Percentiles rank a stretch among this genome's conserved stretches.
Evolutionary conservation across 92 coral and sea anemone genomes (phyloP).

Genomic region (Paragorgia papillata): DNA sequence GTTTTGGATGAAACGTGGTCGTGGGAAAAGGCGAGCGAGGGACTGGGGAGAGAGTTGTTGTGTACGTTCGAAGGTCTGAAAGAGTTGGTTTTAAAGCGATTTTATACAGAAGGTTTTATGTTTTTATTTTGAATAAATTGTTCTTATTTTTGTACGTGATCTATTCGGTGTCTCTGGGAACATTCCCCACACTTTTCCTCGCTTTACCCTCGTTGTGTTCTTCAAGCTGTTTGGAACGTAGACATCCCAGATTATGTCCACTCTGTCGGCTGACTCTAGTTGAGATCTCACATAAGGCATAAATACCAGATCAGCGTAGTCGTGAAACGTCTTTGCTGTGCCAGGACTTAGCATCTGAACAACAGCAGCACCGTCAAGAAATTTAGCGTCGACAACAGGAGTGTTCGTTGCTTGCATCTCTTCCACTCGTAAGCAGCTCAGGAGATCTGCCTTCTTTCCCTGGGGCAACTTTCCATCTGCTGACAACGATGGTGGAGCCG

Average conservation of each 20-base stretch:
- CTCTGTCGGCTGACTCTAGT: conserved; percentile 38
- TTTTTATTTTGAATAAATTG: no score
- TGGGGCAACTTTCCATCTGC: conserved; percentile 47
- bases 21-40: no score
- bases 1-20: no score
- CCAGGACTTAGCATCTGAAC: conserved; percentile 52
- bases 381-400: conserved; percentile 42
- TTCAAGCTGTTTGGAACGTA: conserved; percentile 26
- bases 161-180: no score
- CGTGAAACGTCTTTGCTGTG: conserved; percentile 48
- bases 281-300: conserved; percentile 50
- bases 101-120: no score
- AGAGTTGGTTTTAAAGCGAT: no score
- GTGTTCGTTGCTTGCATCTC: background rate
- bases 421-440: conserved; percentile 42
- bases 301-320: conserved; percentile 44
- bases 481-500: conserved; percentile 62
- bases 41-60: no score
- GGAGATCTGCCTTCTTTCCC: conserved; percentile 59
- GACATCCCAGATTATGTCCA: conserved; percentile 61
- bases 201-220: background rate
- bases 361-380: conserved; percentile 65
- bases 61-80: no score
- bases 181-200: background rate
- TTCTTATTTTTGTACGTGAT: no score